Evolutionary conservation across 2,888 invertebrate genomes (phyloP).

Genomic region (Cheilosia vulpina): DNA sequence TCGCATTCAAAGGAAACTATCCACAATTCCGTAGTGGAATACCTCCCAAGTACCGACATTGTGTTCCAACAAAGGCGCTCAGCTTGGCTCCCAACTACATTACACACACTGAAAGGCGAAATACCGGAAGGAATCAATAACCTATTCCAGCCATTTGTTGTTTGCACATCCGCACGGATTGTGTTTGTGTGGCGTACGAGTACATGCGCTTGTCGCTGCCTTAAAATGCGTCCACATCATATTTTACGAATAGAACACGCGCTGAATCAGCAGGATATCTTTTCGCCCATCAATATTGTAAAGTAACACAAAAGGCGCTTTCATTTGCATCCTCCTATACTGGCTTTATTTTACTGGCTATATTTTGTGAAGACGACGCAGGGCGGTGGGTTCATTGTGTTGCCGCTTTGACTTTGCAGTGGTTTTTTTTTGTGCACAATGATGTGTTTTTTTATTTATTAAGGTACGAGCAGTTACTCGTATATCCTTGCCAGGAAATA

Average conservation of each 20-base stretch:
- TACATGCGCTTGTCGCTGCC: constrained; percentile 11
- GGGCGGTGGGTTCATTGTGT: no score
- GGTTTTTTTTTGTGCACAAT: no score
- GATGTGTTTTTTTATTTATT: no score
- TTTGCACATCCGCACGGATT: constrained; percentile 5
- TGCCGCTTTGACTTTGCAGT: no score
- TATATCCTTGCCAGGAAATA: no score
- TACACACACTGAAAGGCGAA: neutral
- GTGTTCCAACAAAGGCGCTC: constrained; percentile 19
- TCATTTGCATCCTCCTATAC: constrained; percentile 42
- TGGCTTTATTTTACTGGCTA: neutral
- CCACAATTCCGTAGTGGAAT: neutral
- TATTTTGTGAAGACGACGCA: no score
- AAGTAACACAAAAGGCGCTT: constrained; percentile 26
- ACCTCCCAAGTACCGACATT: neutral
- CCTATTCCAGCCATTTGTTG: constrained; percentile 30
- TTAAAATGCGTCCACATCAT: constrained; percentile 41
- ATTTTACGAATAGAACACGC: constrained; percentile 28
- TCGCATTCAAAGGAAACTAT: neutral
- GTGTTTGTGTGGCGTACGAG: neutral
- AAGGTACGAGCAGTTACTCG: no score
- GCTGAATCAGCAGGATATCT: constrained; percentile 52
- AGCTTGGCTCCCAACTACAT: constrained; percentile 1
- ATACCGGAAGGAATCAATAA: constrained; percentile 48
- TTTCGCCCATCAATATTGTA: constrained; percentile 33